These are phyloP conservation scores for Nephrotoma appendiculata DNA, from an alignment of 2,888 invertebrate genomes.

Conservation along the genomic window DNA sequence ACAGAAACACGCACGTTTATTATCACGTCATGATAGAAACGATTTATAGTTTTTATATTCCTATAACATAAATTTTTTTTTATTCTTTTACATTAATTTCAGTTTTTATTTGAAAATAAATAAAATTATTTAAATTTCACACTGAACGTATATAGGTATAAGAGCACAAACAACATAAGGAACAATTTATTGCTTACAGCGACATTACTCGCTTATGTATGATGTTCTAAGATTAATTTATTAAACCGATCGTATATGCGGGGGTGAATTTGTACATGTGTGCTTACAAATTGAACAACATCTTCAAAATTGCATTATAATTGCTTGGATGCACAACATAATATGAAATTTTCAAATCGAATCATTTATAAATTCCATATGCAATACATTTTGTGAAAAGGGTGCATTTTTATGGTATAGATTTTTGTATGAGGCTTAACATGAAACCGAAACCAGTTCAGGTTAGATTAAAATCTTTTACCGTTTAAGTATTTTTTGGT, in stretches of 20 bases:
- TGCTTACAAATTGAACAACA: neutral
- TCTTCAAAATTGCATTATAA: neutral
- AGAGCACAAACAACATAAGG: neutral
- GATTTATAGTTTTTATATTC: neutral
- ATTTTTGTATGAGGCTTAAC: neutral
- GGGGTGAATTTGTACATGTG: neutral
- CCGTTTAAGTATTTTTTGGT: too few species aligned
- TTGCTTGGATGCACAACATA: neutral
- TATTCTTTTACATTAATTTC: neutral
- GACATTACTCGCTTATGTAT: neutral
- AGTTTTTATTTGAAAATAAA: neutral
- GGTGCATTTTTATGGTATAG: neutral
- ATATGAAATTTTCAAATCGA: neutral
- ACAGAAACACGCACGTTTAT: slow-evolving; percentile 5
- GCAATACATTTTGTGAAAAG: neutral
- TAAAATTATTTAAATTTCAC: neutral
- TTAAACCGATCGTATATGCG: neutral
- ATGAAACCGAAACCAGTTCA: neutral
- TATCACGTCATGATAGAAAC: slow-evolving; percentile 5
- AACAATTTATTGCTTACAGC: neutral
- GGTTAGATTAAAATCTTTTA: too few species aligned
- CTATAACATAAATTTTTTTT: neutral
- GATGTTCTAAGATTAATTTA: neutral
- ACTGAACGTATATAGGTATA: neutral
- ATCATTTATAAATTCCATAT: neutral